A percentile compares a stretch with the other conserved stretches of the same genome.
Evolutionary conservation across 2,888 invertebrate species (phyloP).

Genomic region (Hirtodrosophila histrioides): DNA sequence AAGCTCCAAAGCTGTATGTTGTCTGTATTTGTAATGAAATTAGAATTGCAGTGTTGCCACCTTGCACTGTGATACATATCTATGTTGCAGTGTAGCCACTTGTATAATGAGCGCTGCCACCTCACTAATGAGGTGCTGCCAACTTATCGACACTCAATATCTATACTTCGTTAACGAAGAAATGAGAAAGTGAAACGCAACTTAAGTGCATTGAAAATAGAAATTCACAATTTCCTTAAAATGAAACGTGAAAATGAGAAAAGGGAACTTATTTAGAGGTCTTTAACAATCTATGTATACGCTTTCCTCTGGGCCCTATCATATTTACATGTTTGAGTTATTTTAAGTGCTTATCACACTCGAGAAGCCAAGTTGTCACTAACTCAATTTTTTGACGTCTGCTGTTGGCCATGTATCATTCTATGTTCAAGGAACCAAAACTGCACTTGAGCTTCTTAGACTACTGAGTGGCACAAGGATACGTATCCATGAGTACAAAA

Average conservation of each 20-base stretch:
- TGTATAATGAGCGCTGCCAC: too few species aligned
- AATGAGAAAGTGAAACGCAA: too few species aligned
- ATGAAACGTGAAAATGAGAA: background rate
- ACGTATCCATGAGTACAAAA: constrained; percentile 30
- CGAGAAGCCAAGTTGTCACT: constrained; percentile 32
- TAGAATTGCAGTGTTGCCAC: too few species aligned
- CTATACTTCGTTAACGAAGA: too few species aligned
- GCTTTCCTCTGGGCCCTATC: background rate
- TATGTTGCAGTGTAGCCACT: too few species aligned
- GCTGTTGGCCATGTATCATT: constrained; percentile 20
- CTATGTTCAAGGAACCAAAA: constrained; percentile 21
- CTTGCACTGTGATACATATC: too few species aligned
- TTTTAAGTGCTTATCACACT: constrained; percentile 37
- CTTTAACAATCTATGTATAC: too few species aligned
- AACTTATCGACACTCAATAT: too few species aligned
- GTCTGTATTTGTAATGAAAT: too few species aligned
- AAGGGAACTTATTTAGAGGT: too few species aligned
- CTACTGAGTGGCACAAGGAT: constrained; percentile 37
- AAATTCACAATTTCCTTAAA: background rate
- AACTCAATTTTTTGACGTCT: constrained; percentile 38
- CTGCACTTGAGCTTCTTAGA: constrained; percentile 34
- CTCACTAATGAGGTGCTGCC: too few species aligned
- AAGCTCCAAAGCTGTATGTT: background rate
- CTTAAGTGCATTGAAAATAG: too few species aligned
- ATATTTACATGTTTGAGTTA: constrained; percentile 19